Percentiles rank a stretch among this genome's conserved stretches.
Conservation (phyloP, 2,888 invertebrate species). For the Chaitophorus viminalis region DNA sequence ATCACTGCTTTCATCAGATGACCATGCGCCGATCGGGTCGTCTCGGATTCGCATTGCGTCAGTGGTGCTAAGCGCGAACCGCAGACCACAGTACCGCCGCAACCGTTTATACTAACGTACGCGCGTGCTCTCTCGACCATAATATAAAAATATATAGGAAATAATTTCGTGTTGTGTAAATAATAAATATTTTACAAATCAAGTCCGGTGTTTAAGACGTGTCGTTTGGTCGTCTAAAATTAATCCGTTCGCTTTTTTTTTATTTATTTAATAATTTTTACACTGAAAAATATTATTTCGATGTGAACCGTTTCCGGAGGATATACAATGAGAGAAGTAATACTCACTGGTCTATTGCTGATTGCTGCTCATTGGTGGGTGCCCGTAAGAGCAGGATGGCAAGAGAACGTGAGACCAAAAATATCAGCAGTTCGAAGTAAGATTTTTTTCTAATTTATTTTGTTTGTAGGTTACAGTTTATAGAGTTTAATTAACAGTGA, state of each 20-base stretch:
- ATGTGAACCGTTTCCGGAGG: constrained; percentile 31
- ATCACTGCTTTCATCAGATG: constrained; percentile 45
- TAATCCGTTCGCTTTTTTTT: not conserved
- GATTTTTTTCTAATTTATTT: constrained; percentile 7
- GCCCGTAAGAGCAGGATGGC: constrained; percentile 45
- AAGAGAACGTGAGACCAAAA: constrained; percentile 60
- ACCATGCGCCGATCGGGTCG: constrained; percentile 59
- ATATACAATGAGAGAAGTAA: constrained; percentile 21
- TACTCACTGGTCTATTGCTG: constrained; percentile 22
- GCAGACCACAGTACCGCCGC: constrained; percentile 58
- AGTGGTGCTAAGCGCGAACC: constrained; percentile 56
- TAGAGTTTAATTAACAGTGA: constrained; percentile 48
- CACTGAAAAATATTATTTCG: constrained; percentile 26
- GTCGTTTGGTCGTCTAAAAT: not conserved
- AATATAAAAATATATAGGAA: not conserved
- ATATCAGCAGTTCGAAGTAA: constrained; percentile 59
- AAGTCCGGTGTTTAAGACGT: not conserved
- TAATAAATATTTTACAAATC: not conserved
- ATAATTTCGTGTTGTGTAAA: not conserved
- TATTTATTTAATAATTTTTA: constrained; percentile 1
- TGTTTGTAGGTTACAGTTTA: constrained; percentile 4
- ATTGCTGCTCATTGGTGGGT: constrained; percentile 17
- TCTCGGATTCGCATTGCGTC: constrained; percentile 61
- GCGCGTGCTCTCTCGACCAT: constrained; percentile 24
- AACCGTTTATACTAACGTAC: constrained; percentile 36